A percentile compares a stretch with the other conserved stretches of the same genome.
phyloP scores from a whole-genome alignment of 2,888 invertebrate genomes.

The Pardosa pseudoannulata region DNA sequence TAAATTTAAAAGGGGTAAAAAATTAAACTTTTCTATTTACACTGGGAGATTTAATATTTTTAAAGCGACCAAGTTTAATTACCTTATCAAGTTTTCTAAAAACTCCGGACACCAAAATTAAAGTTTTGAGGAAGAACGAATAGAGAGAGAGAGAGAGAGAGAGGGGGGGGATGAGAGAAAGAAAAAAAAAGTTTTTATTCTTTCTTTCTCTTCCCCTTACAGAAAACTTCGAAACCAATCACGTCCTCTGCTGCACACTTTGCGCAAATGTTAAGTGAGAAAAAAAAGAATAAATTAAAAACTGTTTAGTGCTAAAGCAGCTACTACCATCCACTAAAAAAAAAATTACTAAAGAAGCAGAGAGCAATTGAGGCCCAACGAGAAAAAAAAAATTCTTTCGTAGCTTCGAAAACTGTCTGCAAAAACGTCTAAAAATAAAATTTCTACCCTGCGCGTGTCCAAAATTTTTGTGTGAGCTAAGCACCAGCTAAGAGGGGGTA shows the following conservation, averaged over 20 bases:
- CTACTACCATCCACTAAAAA: background rate
- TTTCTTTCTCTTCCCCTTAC: background rate
- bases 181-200: constrained; percentile 27
- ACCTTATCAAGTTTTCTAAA: constrained; percentile 10
- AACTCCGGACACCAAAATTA: constrained; percentile 9
- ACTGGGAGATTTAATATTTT: background rate
- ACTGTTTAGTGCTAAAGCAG: background rate
- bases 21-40: background rate
- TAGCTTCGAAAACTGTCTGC: constrained; percentile 2
- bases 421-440: constrained; percentile 44
- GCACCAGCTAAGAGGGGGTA: constrained; percentile 22
- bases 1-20: background rate
- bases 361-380: background rate
- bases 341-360: background rate
- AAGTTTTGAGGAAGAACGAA: background rate
- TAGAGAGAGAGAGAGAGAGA: no score
- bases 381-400: background rate
- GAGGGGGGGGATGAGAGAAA: no score
- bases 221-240: constrained; percentile 1
- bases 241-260: background rate
- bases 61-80: constrained; percentile 2
- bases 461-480: constrained; percentile 48
- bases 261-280: background rate
- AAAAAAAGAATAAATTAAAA: constrained; percentile 17
- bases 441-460: constrained; percentile 32